Conservation (phyloP, 2,113 vertebrate genomes). For the Alouatta palliata region DNA sequence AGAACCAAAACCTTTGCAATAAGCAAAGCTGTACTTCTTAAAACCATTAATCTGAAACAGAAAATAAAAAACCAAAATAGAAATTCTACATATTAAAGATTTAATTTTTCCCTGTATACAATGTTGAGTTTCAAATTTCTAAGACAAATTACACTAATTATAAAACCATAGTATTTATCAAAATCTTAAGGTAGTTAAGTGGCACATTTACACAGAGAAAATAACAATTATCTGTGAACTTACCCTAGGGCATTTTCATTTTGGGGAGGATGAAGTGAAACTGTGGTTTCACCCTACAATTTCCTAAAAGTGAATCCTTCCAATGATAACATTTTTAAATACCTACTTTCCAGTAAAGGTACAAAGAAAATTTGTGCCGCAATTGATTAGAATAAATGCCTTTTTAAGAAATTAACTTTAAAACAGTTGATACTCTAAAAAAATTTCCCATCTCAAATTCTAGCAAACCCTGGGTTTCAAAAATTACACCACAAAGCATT, state of each 20-base stretch:
- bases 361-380: neutral
- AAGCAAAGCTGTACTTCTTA: slow-evolving; percentile 31
- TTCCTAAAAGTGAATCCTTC: slow-evolving; percentile 33
- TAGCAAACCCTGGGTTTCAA: slow-evolving; percentile 1
- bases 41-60: slow-evolving; percentile 37
- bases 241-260: neutral
- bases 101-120: slow-evolving; percentile 3
- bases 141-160: slow-evolving; percentile 34
- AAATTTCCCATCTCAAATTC: neutral
- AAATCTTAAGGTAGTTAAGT: neutral
- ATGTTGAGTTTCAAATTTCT: slow-evolving; percentile 36
- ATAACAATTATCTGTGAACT: neutral
- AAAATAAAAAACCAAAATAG: slow-evolving; percentile 18
- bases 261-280: neutral
- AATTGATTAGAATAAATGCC: neutral
- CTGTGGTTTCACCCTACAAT: neutral
- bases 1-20: slow-evolving; percentile 18
- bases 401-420: neutral
- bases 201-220: neutral
- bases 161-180: slow-evolving; percentile 3
- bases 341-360: neutral
- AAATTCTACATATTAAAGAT: slow-evolving; percentile 35
- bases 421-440: neutral
- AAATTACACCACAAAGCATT: neutral
- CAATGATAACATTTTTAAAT: neutral